Conservation (phyloP, 2,888 invertebrate species). For the Nephrotoma guestfalica region DNA sequence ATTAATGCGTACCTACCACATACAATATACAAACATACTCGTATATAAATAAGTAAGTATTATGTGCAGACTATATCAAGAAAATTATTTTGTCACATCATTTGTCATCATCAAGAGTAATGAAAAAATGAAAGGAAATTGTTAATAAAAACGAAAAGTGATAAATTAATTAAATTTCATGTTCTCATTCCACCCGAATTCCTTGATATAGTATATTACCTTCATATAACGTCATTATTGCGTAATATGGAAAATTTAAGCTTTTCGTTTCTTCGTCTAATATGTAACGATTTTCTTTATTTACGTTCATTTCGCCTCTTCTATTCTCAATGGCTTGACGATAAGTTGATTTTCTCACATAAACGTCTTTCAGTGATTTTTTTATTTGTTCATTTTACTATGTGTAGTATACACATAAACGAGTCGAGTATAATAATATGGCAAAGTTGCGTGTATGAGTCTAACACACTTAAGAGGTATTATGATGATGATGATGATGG, state of each 20-base stretch:
- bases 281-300: background rate
- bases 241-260: background rate
- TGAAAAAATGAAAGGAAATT: background rate
- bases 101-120: background rate
- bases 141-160: background rate
- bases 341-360: background rate
- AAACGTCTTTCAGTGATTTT: background rate
- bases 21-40: background rate
- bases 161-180: background rate
- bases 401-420: background rate
- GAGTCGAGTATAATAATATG: background rate
- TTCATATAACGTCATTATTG: background rate
- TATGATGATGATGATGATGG: background rate
- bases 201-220: background rate
- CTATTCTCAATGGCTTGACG: background rate
- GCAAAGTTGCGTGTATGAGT: background rate
- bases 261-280: background rate
- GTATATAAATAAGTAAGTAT: background rate
- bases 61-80: background rate
- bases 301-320: background rate
- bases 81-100: background rate
- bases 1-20: background rate
- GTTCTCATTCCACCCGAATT: background rate
- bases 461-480: background rate
- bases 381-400: background rate